These are phyloP conservation scores for Okapia johnstoni DNA, from an alignment of 2,113 vertebrate genomes.

Conservation along the genomic window DNA sequence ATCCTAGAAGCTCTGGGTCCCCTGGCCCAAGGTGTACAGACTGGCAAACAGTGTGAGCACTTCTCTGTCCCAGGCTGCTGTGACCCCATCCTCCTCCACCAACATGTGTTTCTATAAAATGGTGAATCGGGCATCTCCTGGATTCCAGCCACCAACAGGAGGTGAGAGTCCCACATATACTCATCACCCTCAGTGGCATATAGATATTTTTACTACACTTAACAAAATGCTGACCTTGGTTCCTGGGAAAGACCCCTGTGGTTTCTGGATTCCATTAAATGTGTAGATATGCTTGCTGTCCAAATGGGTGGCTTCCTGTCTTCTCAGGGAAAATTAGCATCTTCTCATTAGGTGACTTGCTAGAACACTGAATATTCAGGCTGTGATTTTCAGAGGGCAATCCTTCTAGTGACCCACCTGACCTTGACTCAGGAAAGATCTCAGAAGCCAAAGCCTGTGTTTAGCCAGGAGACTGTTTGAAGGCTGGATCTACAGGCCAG, in stretches of 20 bases:
- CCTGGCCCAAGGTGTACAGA: not conserved
- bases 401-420: not conserved
- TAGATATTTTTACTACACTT: slow-evolving; percentile 60
- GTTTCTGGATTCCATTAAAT: slow-evolving; percentile 40
- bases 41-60: not conserved
- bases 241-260: slow-evolving; percentile 19
- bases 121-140: not conserved
- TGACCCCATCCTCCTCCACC: not conserved
- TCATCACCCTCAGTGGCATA: slow-evolving; percentile 9
- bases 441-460: not conserved
- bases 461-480: not conserved
- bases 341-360: not conserved
- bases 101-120: not conserved
- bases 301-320: not conserved
- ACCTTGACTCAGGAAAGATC: not conserved
- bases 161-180: not conserved
- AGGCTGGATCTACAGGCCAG: not conserved
- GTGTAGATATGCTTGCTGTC: not conserved
- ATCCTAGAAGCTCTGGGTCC: not conserved
- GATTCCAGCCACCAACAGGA: not conserved
- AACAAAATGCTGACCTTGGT: slow-evolving; percentile 27
- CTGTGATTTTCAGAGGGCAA: not conserved
- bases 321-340: not conserved
- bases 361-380: not conserved
- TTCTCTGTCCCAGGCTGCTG: not conserved